Evolutionary conservation across 1,140 invertebrate genomes (phyloP).

Genomic region (Marisa cornuarietis): DNA sequence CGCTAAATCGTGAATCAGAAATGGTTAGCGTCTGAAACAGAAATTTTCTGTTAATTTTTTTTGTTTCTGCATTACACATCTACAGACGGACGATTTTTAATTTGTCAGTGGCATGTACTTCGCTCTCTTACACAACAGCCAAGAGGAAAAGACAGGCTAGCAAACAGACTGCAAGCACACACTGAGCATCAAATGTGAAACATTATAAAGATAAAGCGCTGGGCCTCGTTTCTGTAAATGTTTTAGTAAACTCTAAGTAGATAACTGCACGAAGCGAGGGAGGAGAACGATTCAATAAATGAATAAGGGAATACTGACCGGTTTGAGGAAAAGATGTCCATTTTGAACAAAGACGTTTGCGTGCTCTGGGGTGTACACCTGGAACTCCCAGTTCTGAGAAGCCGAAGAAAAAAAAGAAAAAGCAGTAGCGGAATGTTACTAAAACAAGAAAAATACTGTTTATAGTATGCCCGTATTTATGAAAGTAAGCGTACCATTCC

Average conservation of each 20-base stretch:
- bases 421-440: neutral
- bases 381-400: slow-evolving; percentile 76
- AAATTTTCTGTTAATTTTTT: too few relatives aligned
- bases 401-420: neutral
- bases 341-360: slow-evolving; percentile 70
- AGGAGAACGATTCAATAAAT: neutral
- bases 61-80: too few relatives aligned
- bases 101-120: too few relatives aligned
- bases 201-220: too few relatives aligned
- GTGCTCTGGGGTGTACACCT: slow-evolving; percentile 72
- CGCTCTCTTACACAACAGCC: too few relatives aligned
- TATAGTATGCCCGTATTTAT: neutral
- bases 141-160: too few relatives aligned
- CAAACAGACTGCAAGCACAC: too few relatives aligned
- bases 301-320: slow-evolving; percentile 37
- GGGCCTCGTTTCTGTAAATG: too few relatives aligned
- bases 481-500: slow-evolving; percentile 37
- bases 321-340: slow-evolving; percentile 71
- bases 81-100: too few relatives aligned
- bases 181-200: too few relatives aligned
- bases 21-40: slow-evolving; percentile 3
- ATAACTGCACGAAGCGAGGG: too few relatives aligned
- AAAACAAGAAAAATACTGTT: neutral
- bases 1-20: slow-evolving; percentile 4
- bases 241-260: too few relatives aligned